Percentiles rank a stretch among this genome's conserved stretches.
Conservation (phyloP, 92 coral and sea anemone genomes). For the Montipora capitata region DNA sequence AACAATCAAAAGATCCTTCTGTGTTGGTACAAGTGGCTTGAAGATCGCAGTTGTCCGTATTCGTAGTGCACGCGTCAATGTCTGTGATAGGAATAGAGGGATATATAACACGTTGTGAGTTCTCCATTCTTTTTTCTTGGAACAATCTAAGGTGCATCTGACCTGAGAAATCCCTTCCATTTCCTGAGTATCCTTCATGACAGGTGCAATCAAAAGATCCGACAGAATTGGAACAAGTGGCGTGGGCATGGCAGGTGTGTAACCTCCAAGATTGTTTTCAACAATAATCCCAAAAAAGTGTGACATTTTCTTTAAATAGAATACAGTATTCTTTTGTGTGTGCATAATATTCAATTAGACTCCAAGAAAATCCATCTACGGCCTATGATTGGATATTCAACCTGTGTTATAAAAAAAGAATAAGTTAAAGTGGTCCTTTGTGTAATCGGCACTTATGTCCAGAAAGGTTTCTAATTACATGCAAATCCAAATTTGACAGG, state of each 20-base stretch:
- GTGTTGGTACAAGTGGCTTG: slow-evolving; percentile 3
- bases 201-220: slow-evolving; percentile 17
- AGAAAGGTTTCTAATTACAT: too few species aligned
- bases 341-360: too few species aligned
- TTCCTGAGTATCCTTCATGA: slow-evolving; percentile 15
- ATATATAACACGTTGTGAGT: background rate
- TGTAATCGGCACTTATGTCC: too few species aligned
- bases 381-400: too few species aligned
- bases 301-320: too few species aligned
- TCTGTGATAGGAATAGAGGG: background rate
- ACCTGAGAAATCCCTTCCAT: slow-evolving; percentile 15
- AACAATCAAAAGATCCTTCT: slow-evolving; percentile 8
- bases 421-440: too few species aligned
- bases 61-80: slow-evolving; percentile 12
- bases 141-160: background rate
- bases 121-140: too few species aligned
- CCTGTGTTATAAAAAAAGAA: too few species aligned
- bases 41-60: background rate
- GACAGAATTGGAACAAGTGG: background rate
- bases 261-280: background rate
- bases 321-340: too few species aligned
- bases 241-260: background rate
- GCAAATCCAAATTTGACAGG: too few species aligned
- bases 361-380: too few species aligned
- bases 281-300: background rate